Conservation (phyloP, 2,797 vertebrate genomes). For the Molossus alvarezi region DNA sequence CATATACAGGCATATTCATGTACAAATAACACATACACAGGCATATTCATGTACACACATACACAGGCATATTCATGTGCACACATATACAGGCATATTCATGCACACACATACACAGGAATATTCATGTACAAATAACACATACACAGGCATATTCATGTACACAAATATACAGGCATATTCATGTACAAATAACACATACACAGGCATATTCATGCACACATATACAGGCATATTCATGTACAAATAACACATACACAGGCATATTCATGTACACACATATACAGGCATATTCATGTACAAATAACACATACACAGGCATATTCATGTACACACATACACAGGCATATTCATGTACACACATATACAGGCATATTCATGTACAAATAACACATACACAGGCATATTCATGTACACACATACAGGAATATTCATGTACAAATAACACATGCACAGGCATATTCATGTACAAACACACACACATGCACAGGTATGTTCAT, state of each 20-base stretch:
- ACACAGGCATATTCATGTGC: neutral
- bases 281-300: accelerated
- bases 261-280: accelerated
- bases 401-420: too few species aligned
- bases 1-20: neutral
- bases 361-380: too few species aligned
- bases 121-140: neutral
- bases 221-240: neutral
- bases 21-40: neutral
- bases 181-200: neutral
- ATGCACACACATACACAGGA: neutral
- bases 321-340: neutral
- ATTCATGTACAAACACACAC: accelerated
- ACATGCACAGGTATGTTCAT: too few species aligned
- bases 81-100: accelerated
- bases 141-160: neutral
- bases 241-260: accelerated
- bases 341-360: neutral
- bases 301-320: accelerated
- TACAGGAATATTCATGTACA: neutral
- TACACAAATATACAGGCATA: neutral
- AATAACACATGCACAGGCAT: too few species aligned
- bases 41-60: neutral
- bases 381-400: too few species aligned
- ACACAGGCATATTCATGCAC: neutral